These are phyloP conservation scores for Odontocerum albicorne DNA, from an alignment of 2,888 invertebrate genomes.

Conservation along the genomic window DNA sequence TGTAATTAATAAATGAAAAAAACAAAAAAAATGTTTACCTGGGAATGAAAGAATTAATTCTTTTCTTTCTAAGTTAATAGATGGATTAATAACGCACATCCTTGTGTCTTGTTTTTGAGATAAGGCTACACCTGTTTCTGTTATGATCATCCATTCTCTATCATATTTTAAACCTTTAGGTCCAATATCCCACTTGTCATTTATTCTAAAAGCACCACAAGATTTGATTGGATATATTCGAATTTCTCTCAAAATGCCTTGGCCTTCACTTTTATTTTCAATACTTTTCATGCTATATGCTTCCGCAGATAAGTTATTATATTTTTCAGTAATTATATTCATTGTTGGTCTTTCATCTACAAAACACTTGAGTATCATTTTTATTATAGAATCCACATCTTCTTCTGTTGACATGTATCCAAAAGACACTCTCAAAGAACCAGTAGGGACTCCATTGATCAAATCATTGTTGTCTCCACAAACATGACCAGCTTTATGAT, in stretches of 20 bases:
- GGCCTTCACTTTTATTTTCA: constrained; percentile 17
- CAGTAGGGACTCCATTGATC: constrained; percentile 85
- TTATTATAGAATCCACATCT: constrained; percentile 71
- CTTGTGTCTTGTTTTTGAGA: constrained; percentile 84
- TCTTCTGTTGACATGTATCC: constrained; percentile 82
- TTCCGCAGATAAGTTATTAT: too few relatives aligned
- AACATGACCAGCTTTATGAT: constrained; percentile 85
- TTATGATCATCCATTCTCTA: constrained; percentile 92
- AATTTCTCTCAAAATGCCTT: constrained; percentile 49
- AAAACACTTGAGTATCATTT: constrained; percentile 78
- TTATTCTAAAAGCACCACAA: constrained; percentile 76
- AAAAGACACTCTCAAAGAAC: constrained; percentile 89
- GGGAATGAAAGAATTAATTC: constrained; percentile 62
- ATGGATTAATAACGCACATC: constrained; percentile 78
- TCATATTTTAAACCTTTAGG: constrained; percentile 83
- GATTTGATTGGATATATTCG: constrained; percentile 90
- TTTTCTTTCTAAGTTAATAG: constrained; percentile 62
- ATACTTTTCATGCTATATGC: neutral
- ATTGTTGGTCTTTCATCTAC: constrained; percentile 44
- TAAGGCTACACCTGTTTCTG: constrained; percentile 76
- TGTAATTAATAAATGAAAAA: constrained; percentile 4
- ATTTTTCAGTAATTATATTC: constrained; percentile 30
- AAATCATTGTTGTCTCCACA: constrained; percentile 90
- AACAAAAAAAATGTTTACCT: constrained; percentile 47
- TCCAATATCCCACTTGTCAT: constrained; percentile 70